Percentiles rank a stretch among this genome's conserved stretches.
Conservation (phyloP, 1,140 invertebrate genomes). For the Globodera rostochiensis region DNA sequence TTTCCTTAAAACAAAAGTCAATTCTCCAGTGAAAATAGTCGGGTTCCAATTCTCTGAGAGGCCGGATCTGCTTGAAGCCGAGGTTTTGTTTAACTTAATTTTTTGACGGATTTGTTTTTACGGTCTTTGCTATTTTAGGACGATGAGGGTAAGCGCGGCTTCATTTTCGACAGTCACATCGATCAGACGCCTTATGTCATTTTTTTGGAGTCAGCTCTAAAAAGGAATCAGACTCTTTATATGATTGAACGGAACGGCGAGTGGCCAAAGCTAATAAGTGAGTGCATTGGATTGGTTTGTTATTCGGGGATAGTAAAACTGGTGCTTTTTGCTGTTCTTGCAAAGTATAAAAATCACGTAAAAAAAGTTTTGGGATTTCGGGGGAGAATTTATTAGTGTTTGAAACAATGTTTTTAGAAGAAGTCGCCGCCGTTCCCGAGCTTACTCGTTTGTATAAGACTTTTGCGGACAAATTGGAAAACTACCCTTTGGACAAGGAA, state of each 20-base stretch:
- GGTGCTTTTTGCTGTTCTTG: background rate
- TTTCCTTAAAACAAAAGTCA: background rate
- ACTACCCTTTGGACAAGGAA: constrained; percentile 13
- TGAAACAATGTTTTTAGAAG: constrained; percentile 17
- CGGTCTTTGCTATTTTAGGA: background rate
- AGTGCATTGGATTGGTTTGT: background rate
- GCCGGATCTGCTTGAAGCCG: constrained; percentile 21
- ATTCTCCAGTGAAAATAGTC: constrained; percentile 3
- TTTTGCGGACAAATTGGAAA: background rate
- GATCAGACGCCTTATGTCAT: constrained; percentile 10
- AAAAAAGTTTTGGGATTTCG: no score
- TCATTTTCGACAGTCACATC: constrained; percentile 12
- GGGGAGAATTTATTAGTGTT: no score
- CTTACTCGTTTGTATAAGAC: constrained; percentile 1
- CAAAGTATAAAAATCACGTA: no score
- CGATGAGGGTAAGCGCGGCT: background rate
- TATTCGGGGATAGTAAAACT: background rate
- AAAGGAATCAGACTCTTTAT: constrained; percentile 2
- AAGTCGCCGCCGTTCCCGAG: constrained; percentile 10
- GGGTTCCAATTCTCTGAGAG: constrained; percentile 17
- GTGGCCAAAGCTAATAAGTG: constrained; percentile 15
- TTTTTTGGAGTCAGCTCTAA: constrained; percentile 21
- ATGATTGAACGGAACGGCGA: background rate
- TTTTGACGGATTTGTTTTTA: background rate
- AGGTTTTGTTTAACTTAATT: background rate